Evolutionary conservation across 1,140 invertebrate species (phyloP), one percentile per base, ranked within the genome.

Genomic region (Zeugodacus cucurbitae): DNA sequence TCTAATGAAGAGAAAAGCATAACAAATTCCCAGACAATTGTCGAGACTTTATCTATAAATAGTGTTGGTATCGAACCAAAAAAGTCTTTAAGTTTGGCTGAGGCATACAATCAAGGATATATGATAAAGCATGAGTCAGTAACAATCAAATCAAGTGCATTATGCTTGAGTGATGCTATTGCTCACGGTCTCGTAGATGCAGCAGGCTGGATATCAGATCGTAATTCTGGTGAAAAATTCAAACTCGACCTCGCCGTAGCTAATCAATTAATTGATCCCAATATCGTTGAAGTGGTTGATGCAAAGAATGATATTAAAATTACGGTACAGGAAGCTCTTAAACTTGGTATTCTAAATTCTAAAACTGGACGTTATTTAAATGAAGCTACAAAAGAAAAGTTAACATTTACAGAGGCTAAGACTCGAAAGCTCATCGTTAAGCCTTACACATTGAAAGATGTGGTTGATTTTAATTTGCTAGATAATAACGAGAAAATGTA

Each of bases 361-460:
- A 96, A 97, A 92, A 94, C 95, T 88, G 96, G 97, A 88, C 96
- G 96, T 90, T 98, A 97, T 91, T 93, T 97, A 87, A 96, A 98
- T 90, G 95, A 95, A 90, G 91, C 96, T 70, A 96, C 95, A 64
- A 95, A 96, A 92, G 96, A 97, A 92, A 96, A 96, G 92, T 91
- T 98, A 54, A 94, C 96, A 54, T 96, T 98, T 67, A 95, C 95
- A 89, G 97, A 98, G 92, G 98, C 98, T 57, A 95, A 96, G 88
- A 95, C 96, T 89, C 95, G 96, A 87, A 95, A 96, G 85, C 94
- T 98, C 48, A 97, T 99, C 88, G 95, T 96, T 32, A 98, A 97
- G 94, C 98, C 98, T 1, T 95, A 98, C 94, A 98, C 97, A 10
- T 94, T 99, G 8, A 97, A 98, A 94, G 98, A 99, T 90, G 96